Base-by-base conservation (phyloP, 1,140 invertebrate genomes). In the Pseudomyrmex pallidus region DNA sequence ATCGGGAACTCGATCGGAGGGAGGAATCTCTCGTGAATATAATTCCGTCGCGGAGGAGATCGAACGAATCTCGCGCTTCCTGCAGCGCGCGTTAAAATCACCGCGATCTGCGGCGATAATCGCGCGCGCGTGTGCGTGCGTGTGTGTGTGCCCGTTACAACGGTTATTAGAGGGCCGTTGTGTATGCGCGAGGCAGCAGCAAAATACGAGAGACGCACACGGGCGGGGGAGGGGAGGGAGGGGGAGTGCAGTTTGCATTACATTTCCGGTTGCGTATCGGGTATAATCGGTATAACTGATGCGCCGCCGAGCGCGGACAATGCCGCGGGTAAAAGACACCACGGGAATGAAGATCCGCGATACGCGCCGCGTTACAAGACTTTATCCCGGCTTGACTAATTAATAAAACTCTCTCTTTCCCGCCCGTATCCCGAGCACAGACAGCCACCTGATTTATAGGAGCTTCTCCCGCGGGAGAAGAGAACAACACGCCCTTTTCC, bases 391-490 rank as follows among this genome's bases (percentile, higher is more conserved):
- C 73, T 17, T 17, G 46, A 74, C 82, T 88, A 88, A 88, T 88
- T 88, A 88, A 88, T 88, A 88, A 88, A 88, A 35, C 52, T 57
- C 77, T 50, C 73, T 77, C 87, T 78, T 72, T 66, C 20, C 68
- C 35, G 52, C 74, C 74, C 56, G 10, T 68, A 62, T 25, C 52
- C 52, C 35, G 59, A 59, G 35, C 86, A 83, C 83, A 20, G 86
- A 78, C 85, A 82, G 74, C 70, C 74, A 44, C 15, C 85, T 88
- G 86, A 90, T 90, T 90, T 90, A 90, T 88, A 82, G 54, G n/a
- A 57, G 82, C 85, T 82, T 80, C 74, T 64, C 77, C 48, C 54
- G 66, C 46, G 62, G 61, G 80, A 35, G 35, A 35, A 7, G 35
- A 35, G 35, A 84, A 66, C 83, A 83, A 63, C 76, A 66, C 48